phyloP scores from a whole-genome alignment of 2,797 vertebrate species.

The Peromyscus aztecus region DNA sequence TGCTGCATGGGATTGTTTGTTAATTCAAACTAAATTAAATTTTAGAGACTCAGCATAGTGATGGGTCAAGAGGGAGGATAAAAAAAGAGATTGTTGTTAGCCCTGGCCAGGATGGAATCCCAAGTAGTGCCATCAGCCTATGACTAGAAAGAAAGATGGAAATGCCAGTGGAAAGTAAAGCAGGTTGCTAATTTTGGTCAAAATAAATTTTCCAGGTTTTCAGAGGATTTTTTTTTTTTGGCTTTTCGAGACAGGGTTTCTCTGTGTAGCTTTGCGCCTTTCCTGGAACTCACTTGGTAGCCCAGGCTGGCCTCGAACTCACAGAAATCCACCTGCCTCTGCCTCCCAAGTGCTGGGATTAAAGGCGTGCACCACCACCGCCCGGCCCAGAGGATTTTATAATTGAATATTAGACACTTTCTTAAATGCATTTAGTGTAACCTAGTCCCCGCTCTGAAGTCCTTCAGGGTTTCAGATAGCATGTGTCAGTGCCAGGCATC shows the following conservation, averaged over 20 bases:
- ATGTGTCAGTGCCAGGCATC: background rate
- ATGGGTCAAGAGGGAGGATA: background rate
- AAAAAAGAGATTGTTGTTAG: constrained; percentile 31
- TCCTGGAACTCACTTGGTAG: no score
- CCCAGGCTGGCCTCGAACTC: no score
- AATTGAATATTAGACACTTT: background rate
- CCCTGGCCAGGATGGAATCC: background rate
- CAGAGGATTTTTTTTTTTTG: no score
- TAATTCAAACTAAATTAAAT: constrained; percentile 43
- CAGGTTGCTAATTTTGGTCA: background rate
- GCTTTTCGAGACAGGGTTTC: no score
- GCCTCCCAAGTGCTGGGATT: no score
- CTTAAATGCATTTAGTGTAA: background rate
- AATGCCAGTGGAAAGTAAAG: background rate
- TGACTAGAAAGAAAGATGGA: constrained; percentile 20
- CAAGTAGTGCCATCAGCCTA: background rate
- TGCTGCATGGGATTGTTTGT: background rate
- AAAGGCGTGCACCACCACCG: no score
- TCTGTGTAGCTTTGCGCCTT: no score
- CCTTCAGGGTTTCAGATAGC: background rate
- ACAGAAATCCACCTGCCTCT: no score
- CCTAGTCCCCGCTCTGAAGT: accelerated
- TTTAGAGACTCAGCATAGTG: background rate
- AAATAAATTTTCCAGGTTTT: background rate
- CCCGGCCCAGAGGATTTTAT: no score